Base-by-base conservation (phyloP, 2,888 invertebrate species). In the Pterostichus niger region DNA sequence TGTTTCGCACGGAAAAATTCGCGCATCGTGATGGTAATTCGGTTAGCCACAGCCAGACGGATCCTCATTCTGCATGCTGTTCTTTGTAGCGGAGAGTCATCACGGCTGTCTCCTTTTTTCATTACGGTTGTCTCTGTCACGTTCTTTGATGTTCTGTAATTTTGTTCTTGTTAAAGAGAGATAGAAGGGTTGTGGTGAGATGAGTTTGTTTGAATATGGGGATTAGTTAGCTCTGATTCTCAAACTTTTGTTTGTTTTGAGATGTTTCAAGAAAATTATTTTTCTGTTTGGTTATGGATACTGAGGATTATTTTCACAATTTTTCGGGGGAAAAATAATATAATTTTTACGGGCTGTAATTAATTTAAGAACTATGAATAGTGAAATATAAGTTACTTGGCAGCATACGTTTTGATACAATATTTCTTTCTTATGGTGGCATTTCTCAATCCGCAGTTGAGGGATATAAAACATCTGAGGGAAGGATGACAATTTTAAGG, bases 1-100 rank as follows among this genome's bases (percentile, higher is more conserved):
- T 75, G 75, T 75, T 52, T 75, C 75, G 44, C 52, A 49, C 24
- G 75, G 17, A 64, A 64, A 64, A 31, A 49, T 49, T 49, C 49
- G 40, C 2, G 40, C 40, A 40, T 40, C 40, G 40, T 40, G 40
- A 6, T n/a, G n/a, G 13, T 49, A 49, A 49, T n/a, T 5, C 10
- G 49, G 49, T 49, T 49, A 49, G 1, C 13, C n/a, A 10, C 11
- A 49, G n/a, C n/a, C 49, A 49, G 49, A 13, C 49, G 49, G n/a
- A 49, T 49, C 10, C 49, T 49, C 49, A 49, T 49, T 40, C 49
- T 49, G 49, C n/a, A 40, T 9, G 6, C 40, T 40, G 40, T 6
- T 6, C 40, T 40, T 1, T 40, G 6, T 40, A 40, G 40, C 5
- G 49, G n/a, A 10, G 49, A 49, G 49, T 49, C 11, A 49, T 49